Evolutionary conservation across 2,888 invertebrate species (phyloP), one percentile per base, ranked within the genome.

Genomic region (Folsomia manolachei): DNA sequence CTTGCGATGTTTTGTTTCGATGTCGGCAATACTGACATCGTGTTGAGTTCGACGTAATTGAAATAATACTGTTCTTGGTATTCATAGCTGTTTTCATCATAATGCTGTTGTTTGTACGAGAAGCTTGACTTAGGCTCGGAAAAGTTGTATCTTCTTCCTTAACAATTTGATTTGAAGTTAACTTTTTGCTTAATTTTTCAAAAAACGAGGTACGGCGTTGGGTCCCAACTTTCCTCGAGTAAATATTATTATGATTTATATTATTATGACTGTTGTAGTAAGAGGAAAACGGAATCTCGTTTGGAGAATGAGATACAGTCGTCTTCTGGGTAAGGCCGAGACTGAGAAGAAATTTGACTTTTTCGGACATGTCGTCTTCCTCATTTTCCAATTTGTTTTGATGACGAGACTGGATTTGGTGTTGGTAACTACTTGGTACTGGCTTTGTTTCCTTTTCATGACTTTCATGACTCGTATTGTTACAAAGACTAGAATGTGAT

Each of bases 1-100:
- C 94, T 1, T 89, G 88, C 80, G 91, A 92, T 26, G 91, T 92
- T 85, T 94, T 94, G 84, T 93, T 94, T 74, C 93, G 88, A 83
- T 92, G 93, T 77, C 93, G 88, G 83, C 94, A 94, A 83, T 90
- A 90, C 84, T 93, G 93, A 83, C 94, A 94, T 72, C 94, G 65
- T 14, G 71, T 78, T 7, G 76, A 76, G 53, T 73, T 76, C 1
- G 70, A 67, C 23, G 73, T 70, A 19, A 62, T 26, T 24, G 71
- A 62, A n/a, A n/a, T n/a, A 27, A 63, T 66, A 66, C 52, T 66
- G 52, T 23, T 66, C 1, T 4, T n/a, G 21, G 52, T 62, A 14
- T 67, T 71, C 21, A 70, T 1, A 19, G 24, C 18, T 63, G 25
- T 63, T 21, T 24, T 63, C 19, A 19, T 27, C 60, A 52, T 63